A percentile compares a stretch with the other conserved stretches of the same genome.
Evolutionary conservation across 1,140 invertebrate genomes (phyloP).

Genomic region (Maconellicoccus hirsutus): DNA sequence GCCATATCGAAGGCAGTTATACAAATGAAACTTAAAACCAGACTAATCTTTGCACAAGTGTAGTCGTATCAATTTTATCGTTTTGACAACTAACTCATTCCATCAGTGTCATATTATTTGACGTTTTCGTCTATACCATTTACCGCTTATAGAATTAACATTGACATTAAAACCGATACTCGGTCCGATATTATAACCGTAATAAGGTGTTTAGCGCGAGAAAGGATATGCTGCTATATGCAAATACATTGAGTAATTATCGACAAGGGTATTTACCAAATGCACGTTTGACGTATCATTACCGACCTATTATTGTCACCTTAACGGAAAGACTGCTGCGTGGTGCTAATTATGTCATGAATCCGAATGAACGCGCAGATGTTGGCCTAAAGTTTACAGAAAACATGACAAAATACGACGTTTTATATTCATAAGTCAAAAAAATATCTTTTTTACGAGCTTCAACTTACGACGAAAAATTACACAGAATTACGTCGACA

Average conservation of each 20-base stretch:
- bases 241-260: background rate
- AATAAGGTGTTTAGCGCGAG: background rate
- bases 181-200: background rate
- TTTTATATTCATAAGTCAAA: no score
- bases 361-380: no score
- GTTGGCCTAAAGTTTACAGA: no score
- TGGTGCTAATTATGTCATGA: background rate
- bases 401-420: no score
- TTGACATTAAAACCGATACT: background rate
- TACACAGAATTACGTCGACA: no score
- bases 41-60: conserved; percentile 16
- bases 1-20: background rate
- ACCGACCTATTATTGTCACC: background rate
- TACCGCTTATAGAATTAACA: conserved; percentile 8
- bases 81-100: conserved; percentile 14
- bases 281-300: background rate
- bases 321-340: background rate
- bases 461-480: no score
- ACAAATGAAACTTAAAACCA: background rate
- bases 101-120: conserved; percentile 14
- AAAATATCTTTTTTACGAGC: no score
- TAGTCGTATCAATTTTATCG: conserved; percentile 4
- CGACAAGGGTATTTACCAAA: background rate
- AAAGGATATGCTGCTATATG: no score
- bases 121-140: background rate